Evolutionary conservation across 1,140 invertebrate species (phyloP).

Genomic region (Trichogramma pretiosum): DNA sequence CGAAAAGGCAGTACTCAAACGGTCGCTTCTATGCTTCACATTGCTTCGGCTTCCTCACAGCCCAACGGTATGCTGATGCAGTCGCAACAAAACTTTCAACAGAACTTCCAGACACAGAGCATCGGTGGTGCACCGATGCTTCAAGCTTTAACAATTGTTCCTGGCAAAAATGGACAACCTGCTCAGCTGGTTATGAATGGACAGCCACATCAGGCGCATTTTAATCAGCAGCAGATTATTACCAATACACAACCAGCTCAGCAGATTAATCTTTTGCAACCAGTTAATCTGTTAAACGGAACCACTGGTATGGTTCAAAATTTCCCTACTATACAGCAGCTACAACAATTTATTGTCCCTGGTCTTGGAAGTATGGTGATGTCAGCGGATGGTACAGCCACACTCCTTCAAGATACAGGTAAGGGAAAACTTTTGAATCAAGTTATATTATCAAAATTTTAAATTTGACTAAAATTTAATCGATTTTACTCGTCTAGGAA

Average conservation of each 20-base stretch:
- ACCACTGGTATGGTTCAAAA: constrained; percentile 64
- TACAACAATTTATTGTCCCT: constrained; percentile 75
- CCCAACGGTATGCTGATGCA: constrained; percentile 44
- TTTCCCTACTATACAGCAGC: constrained; percentile 70
- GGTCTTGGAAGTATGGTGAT: constrained; percentile 68
- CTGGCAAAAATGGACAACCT: constrained; percentile 61
- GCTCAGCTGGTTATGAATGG: constrained; percentile 66
- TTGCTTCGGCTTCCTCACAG: constrained; percentile 54
- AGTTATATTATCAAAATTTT: background rate
- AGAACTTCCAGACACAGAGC: constrained; percentile 40
- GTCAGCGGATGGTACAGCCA: constrained; percentile 61
- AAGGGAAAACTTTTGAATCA: background rate
- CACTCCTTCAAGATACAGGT: constrained; percentile 56
- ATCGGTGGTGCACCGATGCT: constrained; percentile 57
- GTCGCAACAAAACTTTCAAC: constrained; percentile 42
- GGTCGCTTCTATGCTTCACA: constrained; percentile 66
- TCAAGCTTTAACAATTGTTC: constrained; percentile 66
- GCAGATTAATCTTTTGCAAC: constrained; percentile 70
- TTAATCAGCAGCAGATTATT: constrained; percentile 60
- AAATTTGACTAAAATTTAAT: background rate
- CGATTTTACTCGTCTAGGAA: constrained; percentile 25
- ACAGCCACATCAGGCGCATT: constrained; percentile 50
- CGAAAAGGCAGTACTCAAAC: constrained; percentile 61
- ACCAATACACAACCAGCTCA: constrained; percentile 61
- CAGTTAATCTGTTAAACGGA: constrained; percentile 69